Evolutionary conservation across 1,140 invertebrate species (phyloP).

Genomic region (Pteromalus puparum): DNA sequence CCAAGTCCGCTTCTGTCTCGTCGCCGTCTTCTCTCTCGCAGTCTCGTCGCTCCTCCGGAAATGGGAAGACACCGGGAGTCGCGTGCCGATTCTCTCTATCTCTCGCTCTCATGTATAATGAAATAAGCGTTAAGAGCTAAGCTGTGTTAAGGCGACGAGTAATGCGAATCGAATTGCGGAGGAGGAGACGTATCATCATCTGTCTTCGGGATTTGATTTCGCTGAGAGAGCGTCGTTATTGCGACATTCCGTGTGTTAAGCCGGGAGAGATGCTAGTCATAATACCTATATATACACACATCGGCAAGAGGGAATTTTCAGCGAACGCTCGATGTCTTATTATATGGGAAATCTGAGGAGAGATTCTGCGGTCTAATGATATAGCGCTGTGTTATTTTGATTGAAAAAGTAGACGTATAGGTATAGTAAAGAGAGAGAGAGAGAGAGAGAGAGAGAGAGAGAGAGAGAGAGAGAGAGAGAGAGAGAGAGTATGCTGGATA

Average conservation of each 20-base stretch:
- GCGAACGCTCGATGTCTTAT: not conserved
- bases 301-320: not conserved
- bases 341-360: not conserved
- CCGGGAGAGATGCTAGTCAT: not conserved
- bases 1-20: not conserved
- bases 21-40: not conserved
- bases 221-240: not conserved
- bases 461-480: too few species aligned
- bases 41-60: not conserved
- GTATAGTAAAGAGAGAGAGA: too few species aligned
- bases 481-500: too few species aligned
- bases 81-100: conserved; percentile 22
- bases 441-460: too few species aligned
- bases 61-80: not conserved
- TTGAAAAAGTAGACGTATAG: not conserved
- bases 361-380: not conserved
- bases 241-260: not conserved
- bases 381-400: not conserved
- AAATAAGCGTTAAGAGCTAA: conserved; percentile 48
- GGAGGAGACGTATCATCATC: conserved; percentile 18
- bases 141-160: conserved; percentile 32
- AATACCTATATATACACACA: not conserved
- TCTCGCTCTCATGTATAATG: conserved; percentile 35
- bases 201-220: conserved; percentile 50
- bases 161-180: conserved; percentile 48